phyloP scores from a whole-genome alignment of 2,113 vertebrate species.

The Bubo blakistoni region DNA sequence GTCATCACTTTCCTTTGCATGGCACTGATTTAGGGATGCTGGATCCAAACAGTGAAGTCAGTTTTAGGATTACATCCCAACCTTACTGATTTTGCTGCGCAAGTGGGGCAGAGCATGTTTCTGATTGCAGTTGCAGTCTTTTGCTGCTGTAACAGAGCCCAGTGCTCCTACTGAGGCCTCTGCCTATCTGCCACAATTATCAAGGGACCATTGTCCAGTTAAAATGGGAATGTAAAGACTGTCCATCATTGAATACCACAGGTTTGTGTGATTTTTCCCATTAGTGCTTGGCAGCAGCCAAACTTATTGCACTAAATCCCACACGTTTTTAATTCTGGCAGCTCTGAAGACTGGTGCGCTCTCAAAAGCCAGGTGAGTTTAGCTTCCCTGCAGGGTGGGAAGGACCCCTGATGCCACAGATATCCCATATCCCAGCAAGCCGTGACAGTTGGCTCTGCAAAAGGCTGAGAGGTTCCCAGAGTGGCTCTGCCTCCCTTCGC shows the following conservation, averaged over 20 bases:
- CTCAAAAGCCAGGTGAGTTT: background rate
- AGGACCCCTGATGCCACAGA: background rate
- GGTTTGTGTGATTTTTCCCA: background rate
- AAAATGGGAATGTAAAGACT: background rate
- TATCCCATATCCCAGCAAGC: rapidly evolving
- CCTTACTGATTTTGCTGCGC: background rate
- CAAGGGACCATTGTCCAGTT: rapidly evolving
- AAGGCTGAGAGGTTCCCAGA: background rate
- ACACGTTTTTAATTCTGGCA: background rate
- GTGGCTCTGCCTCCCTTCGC: rapidly evolving
- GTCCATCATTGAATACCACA: background rate
- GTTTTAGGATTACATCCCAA: background rate
- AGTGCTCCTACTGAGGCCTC: background rate
- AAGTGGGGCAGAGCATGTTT: background rate
- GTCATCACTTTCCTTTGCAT: background rate
- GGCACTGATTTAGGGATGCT: background rate
- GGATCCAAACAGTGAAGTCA: background rate
- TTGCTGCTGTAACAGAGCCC: background rate
- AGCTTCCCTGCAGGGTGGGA: background rate
- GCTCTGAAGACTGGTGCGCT: background rate
- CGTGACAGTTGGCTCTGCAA: background rate
- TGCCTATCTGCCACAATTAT: background rate
- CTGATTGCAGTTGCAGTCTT: rapidly evolving
- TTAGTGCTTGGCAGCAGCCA: background rate
- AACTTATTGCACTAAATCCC: background rate